These are phyloP conservation scores for Eublepharis macularius DNA, from an alignment of 2,113 vertebrate genomes.

Conservation along the genomic window DNA sequence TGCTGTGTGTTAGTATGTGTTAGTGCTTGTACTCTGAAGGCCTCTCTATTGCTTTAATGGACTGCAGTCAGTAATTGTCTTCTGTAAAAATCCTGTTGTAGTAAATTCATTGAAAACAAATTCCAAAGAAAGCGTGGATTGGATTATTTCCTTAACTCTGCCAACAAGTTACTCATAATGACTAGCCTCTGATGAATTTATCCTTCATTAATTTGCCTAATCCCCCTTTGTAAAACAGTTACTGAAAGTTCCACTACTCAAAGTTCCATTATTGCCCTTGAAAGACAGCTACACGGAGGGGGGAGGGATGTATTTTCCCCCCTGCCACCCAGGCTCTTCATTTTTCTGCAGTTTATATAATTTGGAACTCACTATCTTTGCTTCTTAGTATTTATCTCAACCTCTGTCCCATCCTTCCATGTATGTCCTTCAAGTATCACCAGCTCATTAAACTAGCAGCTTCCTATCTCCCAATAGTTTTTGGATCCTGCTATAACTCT, in stretches of 20 bases:
- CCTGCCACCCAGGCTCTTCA: not conserved
- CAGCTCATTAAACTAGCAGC: conserved; percentile 2
- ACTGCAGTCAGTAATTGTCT: no score
- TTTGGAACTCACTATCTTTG: not conserved
- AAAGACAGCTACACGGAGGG: not conserved
- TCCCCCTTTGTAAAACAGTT: no score
- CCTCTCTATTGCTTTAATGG: no score
- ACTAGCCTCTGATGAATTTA: no score
- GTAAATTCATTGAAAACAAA: no score
- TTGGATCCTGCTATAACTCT: not conserved
- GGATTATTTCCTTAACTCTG: no score
- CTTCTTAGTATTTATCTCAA: not conserved
- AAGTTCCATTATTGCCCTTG: not conserved
- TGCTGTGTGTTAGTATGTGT: no score
- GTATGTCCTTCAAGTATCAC: conserved; percentile 15
- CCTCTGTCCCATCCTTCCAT: not conserved
- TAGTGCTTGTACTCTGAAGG: no score
- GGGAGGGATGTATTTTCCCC: not conserved
- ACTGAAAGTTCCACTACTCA: not conserved
- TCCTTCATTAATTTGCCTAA: no score
- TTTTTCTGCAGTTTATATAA: not conserved
- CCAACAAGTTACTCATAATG: no score
- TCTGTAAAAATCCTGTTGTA: no score
- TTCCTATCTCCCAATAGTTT: conserved; percentile 6
- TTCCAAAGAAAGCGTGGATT: no score